These are phyloP conservation scores for Cephus rjabovi DNA, from an alignment of 2,888 invertebrate species.

Conservation along the genomic window DNA sequence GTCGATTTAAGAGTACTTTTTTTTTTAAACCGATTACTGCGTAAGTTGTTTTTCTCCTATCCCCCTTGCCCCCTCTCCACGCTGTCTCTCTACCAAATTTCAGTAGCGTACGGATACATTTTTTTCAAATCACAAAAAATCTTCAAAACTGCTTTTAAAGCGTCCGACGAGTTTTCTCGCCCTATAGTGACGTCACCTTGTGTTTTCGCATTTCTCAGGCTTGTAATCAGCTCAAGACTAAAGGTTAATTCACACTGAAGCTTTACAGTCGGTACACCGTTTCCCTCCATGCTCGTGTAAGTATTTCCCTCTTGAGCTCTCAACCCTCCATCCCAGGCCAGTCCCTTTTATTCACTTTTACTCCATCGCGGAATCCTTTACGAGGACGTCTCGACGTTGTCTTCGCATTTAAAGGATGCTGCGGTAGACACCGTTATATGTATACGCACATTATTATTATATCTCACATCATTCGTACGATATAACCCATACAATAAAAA, in stretches of 20 bases:
- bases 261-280: background rate
- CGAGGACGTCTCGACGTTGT: background rate
- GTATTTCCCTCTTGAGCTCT: background rate
- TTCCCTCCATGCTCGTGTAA: background rate
- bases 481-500: background rate
- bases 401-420: background rate
- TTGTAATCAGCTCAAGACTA: background rate
- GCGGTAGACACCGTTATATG: background rate
- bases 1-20: background rate
- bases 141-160: background rate
- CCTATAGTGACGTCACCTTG: background rate
- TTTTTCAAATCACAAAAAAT: background rate
- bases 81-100: background rate
- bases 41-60: background rate
- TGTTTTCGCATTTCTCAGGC: background rate
- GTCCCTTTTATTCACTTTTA: background rate
- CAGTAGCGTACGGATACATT: background rate
- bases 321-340: background rate
- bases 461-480: background rate
- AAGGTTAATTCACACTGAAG: background rate
- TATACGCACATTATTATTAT: background rate
- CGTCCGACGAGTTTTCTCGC: background rate
- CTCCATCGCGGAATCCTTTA: background rate
- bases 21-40: background rate
- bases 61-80: too few relatives aligned